Conservation (phyloP, 2,797 vertebrate genomes). For the Coregonus ussuriensis region DNA sequence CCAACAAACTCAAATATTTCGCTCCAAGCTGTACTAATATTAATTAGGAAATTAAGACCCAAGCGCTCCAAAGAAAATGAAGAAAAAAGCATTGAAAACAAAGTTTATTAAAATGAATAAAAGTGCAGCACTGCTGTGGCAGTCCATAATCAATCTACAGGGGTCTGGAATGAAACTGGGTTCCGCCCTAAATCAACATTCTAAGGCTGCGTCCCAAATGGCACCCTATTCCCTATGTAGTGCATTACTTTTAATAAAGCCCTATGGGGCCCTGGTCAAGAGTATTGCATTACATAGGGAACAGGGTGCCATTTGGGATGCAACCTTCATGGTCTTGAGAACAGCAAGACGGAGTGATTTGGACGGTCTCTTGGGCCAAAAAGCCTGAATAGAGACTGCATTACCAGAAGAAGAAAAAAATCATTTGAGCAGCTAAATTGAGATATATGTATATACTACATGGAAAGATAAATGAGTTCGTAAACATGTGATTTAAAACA, state of each 20-base stretch:
- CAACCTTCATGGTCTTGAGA: neutral
- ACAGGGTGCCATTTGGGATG: neutral
- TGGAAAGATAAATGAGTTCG: conserved; percentile 1
- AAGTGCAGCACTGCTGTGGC: conserved; percentile 16
- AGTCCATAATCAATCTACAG: conserved; percentile 1
- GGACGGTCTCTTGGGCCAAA: neutral
- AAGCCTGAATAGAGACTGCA: conserved; percentile 2
- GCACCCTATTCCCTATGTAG: neutral
- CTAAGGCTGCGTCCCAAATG: neutral
- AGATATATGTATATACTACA: conserved; percentile 5
- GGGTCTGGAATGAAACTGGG: conserved; percentile 16
- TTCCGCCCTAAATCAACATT: conserved; percentile 21
- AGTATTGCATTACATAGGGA: neutral
- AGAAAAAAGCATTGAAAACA: neutral
- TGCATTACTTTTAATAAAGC: neutral
- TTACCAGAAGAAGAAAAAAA: conserved; percentile 3
- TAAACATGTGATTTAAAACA: conserved; percentile 14
- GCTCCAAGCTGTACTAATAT: conserved; percentile 15
- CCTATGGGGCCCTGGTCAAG: neutral
- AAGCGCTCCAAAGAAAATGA: conserved; percentile 37
- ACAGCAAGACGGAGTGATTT: conserved; percentile 6
- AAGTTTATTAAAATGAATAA: conserved; percentile 24
- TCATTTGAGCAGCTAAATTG: neutral
- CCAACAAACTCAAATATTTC: conserved; percentile 3
- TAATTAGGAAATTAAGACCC: conserved; percentile 25